Conservation (phyloP, 2,797 vertebrate genomes). For the Paedocypris micromegethes region DNA sequence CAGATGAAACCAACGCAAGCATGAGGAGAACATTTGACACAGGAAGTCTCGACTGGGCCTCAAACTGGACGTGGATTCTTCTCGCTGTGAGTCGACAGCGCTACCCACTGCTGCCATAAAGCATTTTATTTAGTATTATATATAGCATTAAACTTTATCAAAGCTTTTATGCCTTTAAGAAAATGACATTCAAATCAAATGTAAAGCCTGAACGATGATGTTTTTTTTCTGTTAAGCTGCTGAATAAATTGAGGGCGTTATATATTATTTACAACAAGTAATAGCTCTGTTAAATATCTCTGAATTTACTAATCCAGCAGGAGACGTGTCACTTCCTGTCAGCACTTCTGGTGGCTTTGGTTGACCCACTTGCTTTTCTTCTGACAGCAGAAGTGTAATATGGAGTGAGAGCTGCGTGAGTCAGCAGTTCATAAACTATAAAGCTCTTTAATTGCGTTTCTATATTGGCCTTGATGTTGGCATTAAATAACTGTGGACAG, state of each 20-base stretch:
- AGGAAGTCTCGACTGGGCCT: no score
- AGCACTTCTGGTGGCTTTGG: neutral
- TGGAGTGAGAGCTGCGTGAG: neutral
- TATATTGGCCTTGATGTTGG: neutral
- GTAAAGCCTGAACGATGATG: neutral
- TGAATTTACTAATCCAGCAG: constrained; percentile 7
- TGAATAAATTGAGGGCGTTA: neutral
- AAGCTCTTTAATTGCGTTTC: neutral
- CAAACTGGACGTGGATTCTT: no score
- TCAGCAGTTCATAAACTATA: constrained; percentile 2
- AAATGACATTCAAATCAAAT: neutral
- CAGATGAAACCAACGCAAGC: no score
- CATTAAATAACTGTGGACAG: neutral
- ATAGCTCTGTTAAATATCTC: constrained; percentile 3
- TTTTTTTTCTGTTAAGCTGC: constrained; percentile 3
- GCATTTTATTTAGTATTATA: no score
- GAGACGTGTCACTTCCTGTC: constrained; percentile 4
- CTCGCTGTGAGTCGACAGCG: no score
- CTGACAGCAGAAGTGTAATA: neutral
- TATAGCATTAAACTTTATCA: no score
- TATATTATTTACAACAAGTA: neutral
- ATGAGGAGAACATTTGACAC: no score
- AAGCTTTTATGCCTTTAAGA: no score
- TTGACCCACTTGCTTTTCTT: constrained; percentile 1
- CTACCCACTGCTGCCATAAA: no score